Evolutionary conservation across 2,797 vertebrate genomes (phyloP).

Genomic region (Naso thynnoides): DNA sequence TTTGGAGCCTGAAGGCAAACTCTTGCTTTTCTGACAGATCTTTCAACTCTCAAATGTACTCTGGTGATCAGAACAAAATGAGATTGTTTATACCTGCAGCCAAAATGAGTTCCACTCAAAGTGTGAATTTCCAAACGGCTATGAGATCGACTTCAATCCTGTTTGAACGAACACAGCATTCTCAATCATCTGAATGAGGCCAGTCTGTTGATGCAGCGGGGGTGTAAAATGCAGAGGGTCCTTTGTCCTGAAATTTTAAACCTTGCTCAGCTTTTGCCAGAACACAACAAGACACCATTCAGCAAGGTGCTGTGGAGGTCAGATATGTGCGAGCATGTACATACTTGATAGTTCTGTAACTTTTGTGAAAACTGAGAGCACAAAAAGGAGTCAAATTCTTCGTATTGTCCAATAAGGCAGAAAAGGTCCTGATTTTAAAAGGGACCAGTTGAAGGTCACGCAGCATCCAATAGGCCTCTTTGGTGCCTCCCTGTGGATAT

Average conservation of each 20-base stretch:
- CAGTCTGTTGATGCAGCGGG: not conserved
- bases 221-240: not conserved
- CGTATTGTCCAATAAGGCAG: no score
- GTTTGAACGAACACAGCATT: not conserved
- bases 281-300: not conserved
- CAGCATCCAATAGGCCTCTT: not conserved
- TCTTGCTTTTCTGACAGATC: constrained; percentile 20
- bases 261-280: not conserved
- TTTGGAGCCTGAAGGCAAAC: constrained; percentile 9
- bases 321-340: no score
- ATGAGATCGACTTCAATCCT: not conserved
- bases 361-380: no score
- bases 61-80: constrained; percentile 8
- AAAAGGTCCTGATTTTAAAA: no score
- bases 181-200: not conserved
- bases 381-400: no score
- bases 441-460: no score
- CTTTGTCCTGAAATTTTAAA: not conserved
- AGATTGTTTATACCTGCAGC: constrained; percentile 8
- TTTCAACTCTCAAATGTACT: not conserved
- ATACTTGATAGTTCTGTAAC: no score
- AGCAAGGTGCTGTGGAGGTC: not conserved
- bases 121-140: not conserved
- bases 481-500: not conserved
- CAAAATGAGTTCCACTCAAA: not conserved